These are phyloP conservation scores for Sarcophaga variegata DNA, from an alignment of 2,888 invertebrate species.

Conservation along the genomic window DNA sequence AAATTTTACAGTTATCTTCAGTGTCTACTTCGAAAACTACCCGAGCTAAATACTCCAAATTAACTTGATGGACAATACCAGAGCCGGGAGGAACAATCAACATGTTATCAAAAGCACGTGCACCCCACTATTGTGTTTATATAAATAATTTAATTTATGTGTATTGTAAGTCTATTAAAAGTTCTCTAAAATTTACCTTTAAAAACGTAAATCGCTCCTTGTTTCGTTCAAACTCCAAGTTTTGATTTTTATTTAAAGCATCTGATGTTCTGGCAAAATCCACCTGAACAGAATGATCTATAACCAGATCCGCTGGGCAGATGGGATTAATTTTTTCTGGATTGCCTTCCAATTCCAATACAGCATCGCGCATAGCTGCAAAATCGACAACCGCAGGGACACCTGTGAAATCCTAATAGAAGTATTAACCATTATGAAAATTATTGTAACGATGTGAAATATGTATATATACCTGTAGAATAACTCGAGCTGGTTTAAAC, in stretches of 20 bases:
- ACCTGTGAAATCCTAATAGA: constrained; percentile 92
- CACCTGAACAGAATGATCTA: constrained; percentile 99
- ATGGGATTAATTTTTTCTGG: constrained; percentile 97
- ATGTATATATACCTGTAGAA: constrained; percentile 89
- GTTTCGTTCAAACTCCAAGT: constrained; percentile 97
- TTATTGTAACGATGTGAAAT: constrained; percentile 2
- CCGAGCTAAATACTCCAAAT: constrained; percentile 95
- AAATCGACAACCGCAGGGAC: constrained; percentile 99
- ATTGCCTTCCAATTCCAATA: constrained; percentile 92
- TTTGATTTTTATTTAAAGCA: constrained; percentile 95
- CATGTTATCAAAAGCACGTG: constrained; percentile 97
- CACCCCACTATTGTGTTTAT: constrained; percentile 91
- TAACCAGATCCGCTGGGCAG: constrained; percentile 98
- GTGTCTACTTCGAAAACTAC: constrained; percentile 90
- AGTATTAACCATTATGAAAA: background rate
- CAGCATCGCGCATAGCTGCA: constrained; percentile 99
- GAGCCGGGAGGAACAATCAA: constrained; percentile 98
- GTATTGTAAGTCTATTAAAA: background rate
- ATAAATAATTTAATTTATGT: background rate
- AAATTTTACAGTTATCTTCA: constrained; percentile 80
- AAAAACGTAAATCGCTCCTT: constrained; percentile 97
- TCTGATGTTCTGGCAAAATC: constrained; percentile 94
- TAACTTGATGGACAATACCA: constrained; percentile 99
- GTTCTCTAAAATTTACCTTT: constrained; percentile 86
- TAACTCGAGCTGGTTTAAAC: constrained; percentile 97